Percentiles rank a stretch among this genome's conserved stretches.
Evolutionary conservation across 2,113 vertebrate genomes (phyloP).

Genomic region (Gadus chalcogrammus): DNA sequence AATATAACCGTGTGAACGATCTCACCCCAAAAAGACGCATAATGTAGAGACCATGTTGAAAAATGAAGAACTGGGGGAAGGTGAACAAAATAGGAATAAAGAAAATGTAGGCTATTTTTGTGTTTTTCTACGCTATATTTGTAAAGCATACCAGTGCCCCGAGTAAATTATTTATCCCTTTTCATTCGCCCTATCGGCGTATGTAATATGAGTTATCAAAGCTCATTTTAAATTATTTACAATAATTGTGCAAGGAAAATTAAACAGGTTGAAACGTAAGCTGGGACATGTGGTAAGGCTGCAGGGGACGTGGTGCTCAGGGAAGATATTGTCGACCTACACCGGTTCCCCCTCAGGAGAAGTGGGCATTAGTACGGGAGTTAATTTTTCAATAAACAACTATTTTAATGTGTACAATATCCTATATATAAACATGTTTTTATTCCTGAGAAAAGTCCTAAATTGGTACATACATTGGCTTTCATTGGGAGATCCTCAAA

Average conservation of each 20-base stretch:
- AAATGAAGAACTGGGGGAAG: background rate
- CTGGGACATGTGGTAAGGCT: constrained; percentile 80
- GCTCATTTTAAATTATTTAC: constrained; percentile 96
- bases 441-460: too few relatives aligned
- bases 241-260: constrained; percentile 84
- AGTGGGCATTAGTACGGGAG: background rate
- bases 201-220: constrained; percentile 99
- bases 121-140: constrained; percentile 52
- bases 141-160: constrained; percentile 52
- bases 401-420: background rate
- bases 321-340: constrained; percentile 41
- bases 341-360: constrained; percentile 5
- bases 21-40: constrained; percentile 9
- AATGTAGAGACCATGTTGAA: background rate
- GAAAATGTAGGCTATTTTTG: background rate
- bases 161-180: constrained; percentile 92
- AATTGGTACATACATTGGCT: too few relatives aligned
- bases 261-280: constrained; percentile 85
- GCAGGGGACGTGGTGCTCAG: constrained; percentile 49
- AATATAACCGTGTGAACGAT: constrained; percentile 12
- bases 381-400: background rate
- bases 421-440: background rate
- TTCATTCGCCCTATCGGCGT: constrained; percentile 84
- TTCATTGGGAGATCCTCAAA: too few relatives aligned
- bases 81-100: background rate